These are phyloP conservation scores for Sorex fumeus DNA, from an alignment of 2,113 vertebrate genomes.

Conservation along the genomic window DNA sequence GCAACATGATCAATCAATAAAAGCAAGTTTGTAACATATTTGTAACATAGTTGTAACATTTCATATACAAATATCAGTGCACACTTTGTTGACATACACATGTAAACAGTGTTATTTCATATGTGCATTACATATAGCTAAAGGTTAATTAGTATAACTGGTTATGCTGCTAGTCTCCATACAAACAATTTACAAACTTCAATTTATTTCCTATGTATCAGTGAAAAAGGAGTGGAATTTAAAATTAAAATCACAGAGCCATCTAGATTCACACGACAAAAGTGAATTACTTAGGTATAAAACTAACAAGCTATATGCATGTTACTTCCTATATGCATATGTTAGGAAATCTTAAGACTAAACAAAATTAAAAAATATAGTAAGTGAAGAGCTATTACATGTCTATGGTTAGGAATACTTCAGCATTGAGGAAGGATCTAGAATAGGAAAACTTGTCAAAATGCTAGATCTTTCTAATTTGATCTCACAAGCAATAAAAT, in stretches of 20 bases:
- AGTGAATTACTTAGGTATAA: constrained; percentile 10
- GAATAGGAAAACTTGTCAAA: too few relatives aligned
- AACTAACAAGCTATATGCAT: background rate
- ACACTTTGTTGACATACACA: too few relatives aligned
- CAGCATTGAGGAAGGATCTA: too few relatives aligned
- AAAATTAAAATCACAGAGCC: background rate
- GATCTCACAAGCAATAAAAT: background rate
- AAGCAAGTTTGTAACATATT: background rate
- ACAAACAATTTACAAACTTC: too few relatives aligned
- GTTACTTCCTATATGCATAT: too few relatives aligned
- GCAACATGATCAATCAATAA: too few relatives aligned
- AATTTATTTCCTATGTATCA: background rate
- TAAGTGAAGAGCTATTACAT: background rate
- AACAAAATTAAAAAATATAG: constrained; percentile 7
- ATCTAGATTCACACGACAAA: background rate
- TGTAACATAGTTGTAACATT: too few relatives aligned
- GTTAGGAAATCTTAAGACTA: background rate
- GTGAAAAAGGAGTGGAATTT: background rate
- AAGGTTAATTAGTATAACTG: too few relatives aligned
- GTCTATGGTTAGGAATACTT: background rate
- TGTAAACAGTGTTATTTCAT: too few relatives aligned
- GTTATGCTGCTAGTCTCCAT: too few relatives aligned
- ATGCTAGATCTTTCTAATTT: background rate
- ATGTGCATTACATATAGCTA: too few relatives aligned
- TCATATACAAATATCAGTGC: background rate